Evolutionary conservation across 2,888 invertebrate species (phyloP).

Genomic region (Tetragonula carbonaria): DNA sequence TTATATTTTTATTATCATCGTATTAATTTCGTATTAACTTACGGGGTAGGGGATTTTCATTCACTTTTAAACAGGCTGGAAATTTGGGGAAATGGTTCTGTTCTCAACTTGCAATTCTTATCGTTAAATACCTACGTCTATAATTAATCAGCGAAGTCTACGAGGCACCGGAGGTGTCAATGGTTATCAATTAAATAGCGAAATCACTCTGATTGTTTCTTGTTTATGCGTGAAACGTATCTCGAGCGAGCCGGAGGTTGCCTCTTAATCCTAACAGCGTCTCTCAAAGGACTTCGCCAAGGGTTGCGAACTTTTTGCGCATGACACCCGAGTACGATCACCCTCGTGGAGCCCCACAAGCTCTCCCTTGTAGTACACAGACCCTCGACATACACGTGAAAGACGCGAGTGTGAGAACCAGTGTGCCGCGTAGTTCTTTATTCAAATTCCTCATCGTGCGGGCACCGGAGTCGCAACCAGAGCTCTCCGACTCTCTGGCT

Average conservation of each 20-base stretch:
- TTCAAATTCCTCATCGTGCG: slow-evolving; percentile 71
- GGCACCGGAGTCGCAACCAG: slow-evolving; percentile 16
- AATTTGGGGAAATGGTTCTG: too few relatives aligned
- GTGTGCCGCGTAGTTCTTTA: slow-evolving; percentile 69
- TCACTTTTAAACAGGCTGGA: too few relatives aligned
- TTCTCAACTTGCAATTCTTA: too few relatives aligned
- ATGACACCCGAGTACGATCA: slow-evolving; percentile 79
- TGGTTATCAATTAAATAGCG: neutral
- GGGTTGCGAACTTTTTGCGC: slow-evolving; percentile 75
- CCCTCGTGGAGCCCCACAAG: slow-evolving; percentile 72
- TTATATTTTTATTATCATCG: too few relatives aligned
- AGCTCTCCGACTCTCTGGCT: neutral
- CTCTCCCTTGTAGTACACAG: slow-evolving; percentile 44
- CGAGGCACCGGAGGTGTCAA: neutral
- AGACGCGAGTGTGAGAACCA: slow-evolving; percentile 33
- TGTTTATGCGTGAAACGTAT: neutral
- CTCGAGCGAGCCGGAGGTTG: neutral
- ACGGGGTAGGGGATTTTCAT: too few relatives aligned
- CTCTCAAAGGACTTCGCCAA: slow-evolving; percentile 50
- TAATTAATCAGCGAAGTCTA: too few relatives aligned
- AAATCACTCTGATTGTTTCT: neutral
- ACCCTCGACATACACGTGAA: slow-evolving; percentile 35
- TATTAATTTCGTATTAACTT: too few relatives aligned
- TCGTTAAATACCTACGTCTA: too few relatives aligned
- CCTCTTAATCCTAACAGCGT: slow-evolving; percentile 48